Conservation (phyloP, 1,140 invertebrate species). For the Oreohelix idahoensis region DNA sequence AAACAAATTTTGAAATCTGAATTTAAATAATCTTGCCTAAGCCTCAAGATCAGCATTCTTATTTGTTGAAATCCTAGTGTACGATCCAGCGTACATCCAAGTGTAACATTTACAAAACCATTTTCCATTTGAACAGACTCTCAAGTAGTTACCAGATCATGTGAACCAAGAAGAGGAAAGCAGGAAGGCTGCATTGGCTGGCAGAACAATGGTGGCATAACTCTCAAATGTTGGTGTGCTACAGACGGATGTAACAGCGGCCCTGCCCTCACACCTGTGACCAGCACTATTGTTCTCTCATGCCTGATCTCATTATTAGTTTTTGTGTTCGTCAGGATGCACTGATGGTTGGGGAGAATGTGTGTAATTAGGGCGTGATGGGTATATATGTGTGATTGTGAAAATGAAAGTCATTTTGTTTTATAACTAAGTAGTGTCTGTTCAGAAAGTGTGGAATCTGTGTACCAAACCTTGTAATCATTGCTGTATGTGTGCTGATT, state of each 20-base stretch:
- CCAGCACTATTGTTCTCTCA: neutral
- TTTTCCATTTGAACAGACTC: conserved; percentile 46
- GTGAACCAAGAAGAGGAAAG: conserved; percentile 43
- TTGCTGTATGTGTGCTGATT: no score
- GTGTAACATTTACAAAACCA: neutral
- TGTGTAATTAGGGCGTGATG: neutral
- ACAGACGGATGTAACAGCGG: conserved; percentile 44
- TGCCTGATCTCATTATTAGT: neutral
- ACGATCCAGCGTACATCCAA: no score
- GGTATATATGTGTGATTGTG: neutral
- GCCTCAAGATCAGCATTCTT: no score
- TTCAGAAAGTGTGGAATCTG: no score
- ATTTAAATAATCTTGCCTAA: no score
- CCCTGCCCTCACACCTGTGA: neutral
- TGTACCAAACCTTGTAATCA: no score
- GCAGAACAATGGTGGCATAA: conserved; percentile 41
- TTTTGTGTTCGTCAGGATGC: neutral
- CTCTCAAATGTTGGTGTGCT: conserved; percentile 46
- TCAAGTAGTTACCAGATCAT: conserved; percentile 45
- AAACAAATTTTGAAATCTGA: no score
- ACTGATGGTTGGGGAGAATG: neutral
- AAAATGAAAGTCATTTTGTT: neutral
- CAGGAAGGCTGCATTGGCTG: conserved; percentile 40
- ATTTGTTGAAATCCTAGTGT: no score
- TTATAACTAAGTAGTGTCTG: neutral